phyloP scores from a whole-genome alignment of 1,140 invertebrate genomes.

The Drosophila dunni region DNA sequence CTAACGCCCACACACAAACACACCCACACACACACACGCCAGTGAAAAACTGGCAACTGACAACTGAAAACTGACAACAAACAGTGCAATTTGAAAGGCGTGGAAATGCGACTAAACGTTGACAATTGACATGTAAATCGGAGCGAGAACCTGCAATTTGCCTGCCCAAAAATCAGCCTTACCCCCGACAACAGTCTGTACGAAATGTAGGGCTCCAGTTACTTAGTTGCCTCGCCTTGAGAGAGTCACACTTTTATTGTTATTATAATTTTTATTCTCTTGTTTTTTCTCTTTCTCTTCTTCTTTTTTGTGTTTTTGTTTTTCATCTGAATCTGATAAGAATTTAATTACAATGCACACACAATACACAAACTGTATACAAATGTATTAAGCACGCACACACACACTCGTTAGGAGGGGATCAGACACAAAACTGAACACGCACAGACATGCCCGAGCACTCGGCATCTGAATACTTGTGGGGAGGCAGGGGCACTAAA shows the following conservation, averaged over 20 bases:
- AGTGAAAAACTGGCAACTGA: no score
- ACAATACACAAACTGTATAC: conserved; percentile 74
- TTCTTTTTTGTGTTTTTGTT: conserved; percentile 38
- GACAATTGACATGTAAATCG: conserved; percentile 77
- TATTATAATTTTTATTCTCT: background rate
- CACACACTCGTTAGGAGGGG: conserved; percentile 3
- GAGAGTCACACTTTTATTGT: conserved; percentile 16
- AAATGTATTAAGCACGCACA: conserved; percentile 66
- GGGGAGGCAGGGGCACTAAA: background rate
- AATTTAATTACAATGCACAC: conserved; percentile 80
- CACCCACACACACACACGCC: background rate
- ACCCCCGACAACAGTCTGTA: background rate
- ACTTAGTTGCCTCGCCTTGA: conserved; percentile 18
- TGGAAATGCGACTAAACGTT: conserved; percentile 50
- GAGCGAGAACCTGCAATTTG: conserved; percentile 57
- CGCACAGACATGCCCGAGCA: conserved; percentile 23
- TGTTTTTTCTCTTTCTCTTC: conserved; percentile 31
- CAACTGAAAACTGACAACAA: conserved; percentile 1
- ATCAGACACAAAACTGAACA: conserved; percentile 12
- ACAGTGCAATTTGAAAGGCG: conserved; percentile 20
- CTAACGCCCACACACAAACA: conserved; percentile 14
- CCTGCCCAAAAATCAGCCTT: conserved; percentile 48
- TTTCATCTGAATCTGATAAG: conserved; percentile 72
- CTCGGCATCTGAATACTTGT: conserved; percentile 5
- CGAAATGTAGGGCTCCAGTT: background rate